Percentiles rank a stretch among this genome's conserved stretches.
Evolutionary conservation across 2,113 vertebrate genomes (phyloP).

Genomic region (Protobothrops flavoviridis): DNA sequence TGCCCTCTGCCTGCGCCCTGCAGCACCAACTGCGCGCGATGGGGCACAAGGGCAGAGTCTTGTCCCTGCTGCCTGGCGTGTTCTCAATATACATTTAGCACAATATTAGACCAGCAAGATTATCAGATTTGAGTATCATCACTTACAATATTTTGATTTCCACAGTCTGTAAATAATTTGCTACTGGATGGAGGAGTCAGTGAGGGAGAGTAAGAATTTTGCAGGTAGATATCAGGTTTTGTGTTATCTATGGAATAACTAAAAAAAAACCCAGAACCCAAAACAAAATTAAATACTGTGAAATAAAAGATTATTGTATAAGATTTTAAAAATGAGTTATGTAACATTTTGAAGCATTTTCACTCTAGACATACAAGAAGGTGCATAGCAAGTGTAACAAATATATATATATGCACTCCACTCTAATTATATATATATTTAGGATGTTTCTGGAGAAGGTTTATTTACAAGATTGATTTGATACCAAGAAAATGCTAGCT

Average conservation of each 20-base stretch:
- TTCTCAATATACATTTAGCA: not conserved
- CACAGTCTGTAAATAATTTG: constrained; percentile 38
- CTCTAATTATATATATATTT: not conserved
- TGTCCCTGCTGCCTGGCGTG: too few relatives aligned
- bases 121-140: constrained; percentile 10
- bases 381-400: not conserved
- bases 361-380: not conserved
- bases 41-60: too few relatives aligned
- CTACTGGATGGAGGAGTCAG: constrained; percentile 35
- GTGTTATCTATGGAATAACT: constrained; percentile 56
- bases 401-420: not conserved
- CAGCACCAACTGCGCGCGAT: too few relatives aligned
- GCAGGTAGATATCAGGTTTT: constrained; percentile 32
- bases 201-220: constrained; percentile 38
- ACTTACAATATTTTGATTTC: constrained; percentile 62
- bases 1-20: too few relatives aligned
- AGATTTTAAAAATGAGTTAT: constrained; percentile 15
- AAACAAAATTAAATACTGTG: not conserved
- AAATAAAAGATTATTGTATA: constrained; percentile 3
- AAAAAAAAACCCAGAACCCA: constrained; percentile 55
- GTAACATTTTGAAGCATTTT: not conserved
- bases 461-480: not conserved
- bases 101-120: not conserved
- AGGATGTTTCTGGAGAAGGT: not conserved
- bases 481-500: too few relatives aligned